These are phyloP conservation scores for Ariolimax columbianus DNA, from an alignment of 2,888 invertebrate species.

Conservation along the genomic window DNA sequence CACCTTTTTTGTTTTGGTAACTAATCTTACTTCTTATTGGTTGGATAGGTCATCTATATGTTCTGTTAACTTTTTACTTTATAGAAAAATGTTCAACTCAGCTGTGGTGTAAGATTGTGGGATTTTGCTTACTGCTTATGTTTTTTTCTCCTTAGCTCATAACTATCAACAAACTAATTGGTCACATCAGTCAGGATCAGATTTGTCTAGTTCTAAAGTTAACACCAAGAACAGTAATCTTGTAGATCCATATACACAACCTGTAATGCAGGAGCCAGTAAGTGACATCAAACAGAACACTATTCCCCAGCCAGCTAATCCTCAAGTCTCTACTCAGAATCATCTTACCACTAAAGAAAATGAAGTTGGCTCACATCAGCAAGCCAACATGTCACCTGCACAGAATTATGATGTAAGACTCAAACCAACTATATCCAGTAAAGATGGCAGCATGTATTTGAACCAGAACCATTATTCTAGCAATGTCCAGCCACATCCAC, in stretches of 20 bases:
- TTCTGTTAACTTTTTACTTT: neutral
- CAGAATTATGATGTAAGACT: conserved; percentile 25
- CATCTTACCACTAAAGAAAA: neutral
- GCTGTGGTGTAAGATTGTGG: neutral
- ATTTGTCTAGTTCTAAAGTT: neutral
- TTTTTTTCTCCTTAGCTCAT: conserved; percentile 3
- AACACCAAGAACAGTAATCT: neutral
- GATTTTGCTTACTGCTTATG: neutral
- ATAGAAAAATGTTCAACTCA: neutral
- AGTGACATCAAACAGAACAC: neutral
- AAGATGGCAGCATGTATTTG: conserved; percentile 20
- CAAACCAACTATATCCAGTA: neutral
- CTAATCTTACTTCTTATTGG: too few species aligned
- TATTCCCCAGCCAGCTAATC: neutral
- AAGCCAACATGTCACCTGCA: neutral
- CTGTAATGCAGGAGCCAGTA: conserved; percentile 19
- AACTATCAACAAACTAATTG: conserved; percentile 24
- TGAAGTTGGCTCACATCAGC: neutral
- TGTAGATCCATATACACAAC: neutral
- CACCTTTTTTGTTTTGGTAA: neutral
- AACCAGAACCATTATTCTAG: neutral
- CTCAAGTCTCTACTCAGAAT: neutral
- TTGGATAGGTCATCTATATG: too few species aligned
- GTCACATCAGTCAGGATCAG: conserved; percentile 9
- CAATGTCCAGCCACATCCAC: neutral